A percentile compares a stretch with the other conserved stretches of the same genome.
These are phyloP conservation scores for Crotophaga sulcirostris DNA, from an alignment of 2,113 vertebrate species.

Conservation along the genomic window DNA sequence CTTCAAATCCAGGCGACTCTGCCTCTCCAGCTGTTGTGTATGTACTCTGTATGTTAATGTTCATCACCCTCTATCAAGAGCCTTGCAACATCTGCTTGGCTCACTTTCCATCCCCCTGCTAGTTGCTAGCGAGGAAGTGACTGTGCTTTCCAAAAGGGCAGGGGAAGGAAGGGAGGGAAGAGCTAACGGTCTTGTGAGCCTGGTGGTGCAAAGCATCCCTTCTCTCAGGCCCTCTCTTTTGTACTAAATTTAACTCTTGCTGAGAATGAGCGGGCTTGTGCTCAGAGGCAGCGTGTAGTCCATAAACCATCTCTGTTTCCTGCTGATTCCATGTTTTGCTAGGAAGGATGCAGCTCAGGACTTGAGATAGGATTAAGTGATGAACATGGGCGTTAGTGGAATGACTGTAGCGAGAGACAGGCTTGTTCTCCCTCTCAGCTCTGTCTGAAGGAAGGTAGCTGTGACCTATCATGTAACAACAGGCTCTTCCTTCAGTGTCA, in stretches of 20 bases:
- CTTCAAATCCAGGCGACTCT: background rate
- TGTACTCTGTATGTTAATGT: background rate
- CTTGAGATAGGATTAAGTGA: background rate
- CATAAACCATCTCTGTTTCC: constrained; percentile 37
- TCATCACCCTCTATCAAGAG: background rate
- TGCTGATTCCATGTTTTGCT: constrained; percentile 46
- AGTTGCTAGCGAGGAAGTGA: background rate
- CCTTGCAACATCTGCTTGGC: background rate
- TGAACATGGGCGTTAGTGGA: background rate
- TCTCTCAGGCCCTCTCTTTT: background rate
- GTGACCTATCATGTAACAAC: background rate
- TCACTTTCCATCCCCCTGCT: background rate
- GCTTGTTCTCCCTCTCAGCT: background rate
- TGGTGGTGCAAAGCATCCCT: background rate
- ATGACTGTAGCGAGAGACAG: background rate
- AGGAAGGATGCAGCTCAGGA: background rate
- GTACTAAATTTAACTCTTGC: background rate
- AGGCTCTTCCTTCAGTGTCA: background rate
- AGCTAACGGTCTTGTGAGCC: background rate
- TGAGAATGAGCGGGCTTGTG: background rate
- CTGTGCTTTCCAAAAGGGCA: constrained; percentile 13
- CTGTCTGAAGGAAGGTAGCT: background rate
- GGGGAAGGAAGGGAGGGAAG: background rate
- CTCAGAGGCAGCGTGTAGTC: background rate
- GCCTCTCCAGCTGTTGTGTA: background rate